Evolutionary conservation across 2,113 vertebrate species (phyloP), one percentile per base, ranked within the genome.

Genomic region (Erinaceus europaeus): DNA sequence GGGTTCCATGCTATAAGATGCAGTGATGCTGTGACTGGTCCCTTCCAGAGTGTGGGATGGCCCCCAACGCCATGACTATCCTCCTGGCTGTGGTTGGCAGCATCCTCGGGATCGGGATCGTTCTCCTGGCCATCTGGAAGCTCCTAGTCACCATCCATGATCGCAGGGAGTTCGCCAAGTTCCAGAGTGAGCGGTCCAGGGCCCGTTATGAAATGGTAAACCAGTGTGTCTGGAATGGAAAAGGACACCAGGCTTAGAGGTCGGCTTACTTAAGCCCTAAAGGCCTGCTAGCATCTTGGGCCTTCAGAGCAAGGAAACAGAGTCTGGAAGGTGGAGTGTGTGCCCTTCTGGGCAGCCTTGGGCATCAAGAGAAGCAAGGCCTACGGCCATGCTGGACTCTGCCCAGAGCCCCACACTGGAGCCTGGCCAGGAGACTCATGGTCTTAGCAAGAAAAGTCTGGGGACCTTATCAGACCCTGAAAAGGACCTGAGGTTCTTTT

Each of bases 161-260:
- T 97, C 97, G 98, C 6, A 92, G 98, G 29, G 99, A 99, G 95
- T 99, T 99, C 1, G 96, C 99, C 0, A 97, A 97, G 52, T 99
- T 99, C 96, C 98, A 99, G 96, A 99, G 95, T 0, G 99, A 99
- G 3, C 98, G 98, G 0, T 98, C 98, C 69, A 97, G 99, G 5
- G 99, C 99, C 15, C 97, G 98, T 94, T 99, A 99, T 0, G 98
- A 99, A 94, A 99, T 99, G 99, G 99, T 99, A 81, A 98, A 98
- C 23, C 44, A 5, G 15, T 17, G 64, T 59, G 23, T 13, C 1
- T 7, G 3, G 5, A 0, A 1, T 12, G 34, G 61, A 10, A 10
- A 9, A 42, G 32, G 23, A 32, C 25, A 36, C 44, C 29, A 13
- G 10, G 75, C 32, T 10, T 5, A 20, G 81, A 32, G 52, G 29